Conservation (phyloP, 2,113 vertebrate species). For the Albula goreensis region DNA sequence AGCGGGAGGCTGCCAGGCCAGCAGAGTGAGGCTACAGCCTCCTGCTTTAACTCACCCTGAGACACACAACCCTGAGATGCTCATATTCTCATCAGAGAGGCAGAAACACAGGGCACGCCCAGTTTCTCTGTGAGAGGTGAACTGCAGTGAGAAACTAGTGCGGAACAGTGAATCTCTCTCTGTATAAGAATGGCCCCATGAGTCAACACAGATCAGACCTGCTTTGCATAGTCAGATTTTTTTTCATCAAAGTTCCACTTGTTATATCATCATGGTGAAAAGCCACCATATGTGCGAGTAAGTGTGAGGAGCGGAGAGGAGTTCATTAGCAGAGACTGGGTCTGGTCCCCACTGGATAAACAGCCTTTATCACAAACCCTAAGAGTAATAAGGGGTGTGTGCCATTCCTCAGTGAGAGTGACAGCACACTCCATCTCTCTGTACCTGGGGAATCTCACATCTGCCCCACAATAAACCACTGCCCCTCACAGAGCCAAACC, state of each 20-base stretch:
- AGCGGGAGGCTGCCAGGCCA: background rate
- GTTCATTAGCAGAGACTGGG: conserved; percentile 64
- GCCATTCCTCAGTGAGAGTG: conserved; percentile 65
- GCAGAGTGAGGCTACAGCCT: too few species aligned
- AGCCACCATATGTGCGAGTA: background rate
- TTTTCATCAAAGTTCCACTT: background rate
- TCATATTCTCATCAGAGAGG: background rate
- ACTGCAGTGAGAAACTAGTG: background rate
- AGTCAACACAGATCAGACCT: background rate
- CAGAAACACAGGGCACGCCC: background rate
- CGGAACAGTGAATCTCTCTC: background rate
- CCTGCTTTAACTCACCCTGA: background rate
- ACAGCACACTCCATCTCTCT: conserved; percentile 59
- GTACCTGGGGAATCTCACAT: conserved; percentile 63
- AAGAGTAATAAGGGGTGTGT: conserved; percentile 61
- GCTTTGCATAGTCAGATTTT: background rate
- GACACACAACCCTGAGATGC: background rate
- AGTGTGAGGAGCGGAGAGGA: conserved; percentile 51
- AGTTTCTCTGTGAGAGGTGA: background rate
- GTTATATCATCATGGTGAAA: background rate
- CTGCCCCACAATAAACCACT: conserved; percentile 57
- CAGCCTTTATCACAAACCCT: conserved; percentile 56
- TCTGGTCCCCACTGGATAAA: conserved; percentile 60
- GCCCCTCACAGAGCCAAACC: conserved; percentile 39
- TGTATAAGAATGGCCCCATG: background rate